A percentile compares a stretch with the other conserved stretches of the same genome.
phyloP scores from a whole-genome alignment of 2,888 invertebrate genomes.

The Eristalis intricaria region DNA sequence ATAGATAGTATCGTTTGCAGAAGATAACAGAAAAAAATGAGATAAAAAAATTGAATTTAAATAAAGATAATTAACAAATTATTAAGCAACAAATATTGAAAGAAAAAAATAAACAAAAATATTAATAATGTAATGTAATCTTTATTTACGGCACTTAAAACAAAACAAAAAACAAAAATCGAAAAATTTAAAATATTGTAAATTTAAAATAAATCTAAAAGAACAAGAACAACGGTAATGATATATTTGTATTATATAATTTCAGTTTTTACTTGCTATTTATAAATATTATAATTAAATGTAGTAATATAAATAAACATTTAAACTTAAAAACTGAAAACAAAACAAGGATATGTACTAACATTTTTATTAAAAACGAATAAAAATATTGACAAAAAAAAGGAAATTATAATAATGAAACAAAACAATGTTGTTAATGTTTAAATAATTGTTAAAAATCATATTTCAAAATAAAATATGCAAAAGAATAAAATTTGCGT shows the following conservation, averaged over 20 bases:
- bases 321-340: conserved; percentile 72
- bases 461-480: conserved; percentile 75
- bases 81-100: conserved; percentile 54
- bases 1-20: conserved; percentile 76
- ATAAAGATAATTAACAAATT: conserved; percentile 59
- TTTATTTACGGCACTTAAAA: conserved; percentile 70
- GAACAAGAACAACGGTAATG: conserved; percentile 53
- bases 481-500: conserved; percentile 61
- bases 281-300: conserved; percentile 71
- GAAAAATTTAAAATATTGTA: conserved; percentile 63
- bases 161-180: conserved; percentile 32
- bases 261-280: conserved; percentile 73
- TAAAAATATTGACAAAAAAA: conserved; percentile 69
- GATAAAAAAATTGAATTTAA: conserved; percentile 72
- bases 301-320: conserved; percentile 69
- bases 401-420: conserved; percentile 73
- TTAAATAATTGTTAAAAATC: conserved; percentile 81
- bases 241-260: conserved; percentile 72
- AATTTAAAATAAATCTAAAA: conserved; percentile 64
- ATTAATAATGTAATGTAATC: conserved; percentile 46
- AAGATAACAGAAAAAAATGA: conserved; percentile 65
- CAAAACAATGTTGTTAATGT: conserved; percentile 81
- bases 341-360: conserved; percentile 74
- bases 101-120: conserved; percentile 50
- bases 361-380: conserved; percentile 72